A percentile compares a stretch with the other conserved stretches of the same genome.
Evolutionary conservation across 1,140 invertebrate genomes (phyloP).

Genomic region (Homarus americanus): DNA sequence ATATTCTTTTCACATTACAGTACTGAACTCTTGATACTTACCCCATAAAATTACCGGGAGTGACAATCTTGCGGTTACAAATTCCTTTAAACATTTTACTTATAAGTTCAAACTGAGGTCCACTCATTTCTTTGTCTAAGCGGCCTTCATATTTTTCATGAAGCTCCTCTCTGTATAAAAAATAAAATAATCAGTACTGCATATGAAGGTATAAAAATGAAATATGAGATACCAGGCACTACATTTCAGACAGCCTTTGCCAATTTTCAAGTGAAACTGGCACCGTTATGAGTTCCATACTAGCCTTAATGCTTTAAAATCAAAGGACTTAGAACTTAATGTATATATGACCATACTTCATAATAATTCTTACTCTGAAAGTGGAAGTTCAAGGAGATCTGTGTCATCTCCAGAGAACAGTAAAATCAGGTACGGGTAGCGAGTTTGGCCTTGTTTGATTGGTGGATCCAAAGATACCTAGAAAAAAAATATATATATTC

Average conservation of each 20-base stretch:
- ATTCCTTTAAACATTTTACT: constrained; percentile 98
- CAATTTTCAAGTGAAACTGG: too few species aligned
- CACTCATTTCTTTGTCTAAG: constrained; percentile 92
- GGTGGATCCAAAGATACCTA: constrained; percentile 96
- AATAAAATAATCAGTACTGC: background rate
- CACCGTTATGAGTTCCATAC: too few species aligned
- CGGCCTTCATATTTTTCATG: constrained; percentile 97
- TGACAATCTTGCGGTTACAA: constrained; percentile 95
- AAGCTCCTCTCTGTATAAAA: constrained; percentile 91
- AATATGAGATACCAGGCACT: background rate
- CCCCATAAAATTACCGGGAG: constrained; percentile 91
- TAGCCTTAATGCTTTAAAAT: too few species aligned
- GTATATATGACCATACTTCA: too few species aligned
- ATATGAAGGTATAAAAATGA: background rate
- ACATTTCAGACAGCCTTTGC: too few species aligned
- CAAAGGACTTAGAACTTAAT: too few species aligned
- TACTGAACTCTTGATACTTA: constrained; percentile 82
- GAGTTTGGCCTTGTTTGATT: constrained; percentile 99
- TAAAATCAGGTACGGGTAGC: constrained; percentile 95
- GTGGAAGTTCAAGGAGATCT: constrained; percentile 90
- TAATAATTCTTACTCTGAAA: constrained; percentile 61
- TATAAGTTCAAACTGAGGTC: constrained; percentile 96
- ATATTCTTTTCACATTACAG: background rate
- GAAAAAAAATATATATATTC: constrained; percentile 74
- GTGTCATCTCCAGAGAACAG: constrained; percentile 90